Base-by-base conservation (phyloP, 2,113 vertebrate species). In the Oophaga pumilio region DNA sequence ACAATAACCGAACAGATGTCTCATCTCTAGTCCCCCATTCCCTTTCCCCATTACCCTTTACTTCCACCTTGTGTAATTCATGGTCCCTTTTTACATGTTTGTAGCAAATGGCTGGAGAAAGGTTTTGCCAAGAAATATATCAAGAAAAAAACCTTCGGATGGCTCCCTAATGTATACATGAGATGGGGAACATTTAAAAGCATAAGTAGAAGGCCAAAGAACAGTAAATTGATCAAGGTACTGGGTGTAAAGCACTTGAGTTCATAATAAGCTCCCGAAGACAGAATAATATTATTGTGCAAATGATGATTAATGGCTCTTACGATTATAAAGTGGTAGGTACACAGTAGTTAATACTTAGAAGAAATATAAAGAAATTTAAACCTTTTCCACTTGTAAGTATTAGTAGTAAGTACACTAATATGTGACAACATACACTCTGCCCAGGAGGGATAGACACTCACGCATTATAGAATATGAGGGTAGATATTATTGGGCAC, bases 221-320 rank as follows among this genome's bases (percentile, higher is more conserved):
- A 50, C 18, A 50, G 43, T 50, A 10, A 74, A 49, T 22, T 74
- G 33, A 74, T 50, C 33, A 74, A 73, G 69, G 33, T 74, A 43
- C 17, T 33, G 26, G 17, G 17, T 50, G 18, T 49, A 43, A 73
- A n/a, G 33, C 69, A 43, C 69, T 73, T 20, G 69, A 73, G 69
- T 49, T 73, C 9, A 74, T 74, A 74, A 74, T 74, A 74, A 50
- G 71, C 43, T 74, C 8, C 71, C 20, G 7, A 74, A 18, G 17
- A 74, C 43, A 49, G 71, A 74, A 74, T 43, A 74, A 74, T 74
- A 74, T 74, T 74, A 50, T 74, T 74, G 71, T 49, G 71, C 71
- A 74, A 74, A 74, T 74, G 17, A 74, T 74, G 71, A 74, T 74
- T 74, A 74, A 74, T 28, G 9, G 33, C 71, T 74, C 71, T 74